phyloP scores from a whole-genome alignment of 2,888 invertebrate genomes.

The Mesopsocus fuscifrons region DNA sequence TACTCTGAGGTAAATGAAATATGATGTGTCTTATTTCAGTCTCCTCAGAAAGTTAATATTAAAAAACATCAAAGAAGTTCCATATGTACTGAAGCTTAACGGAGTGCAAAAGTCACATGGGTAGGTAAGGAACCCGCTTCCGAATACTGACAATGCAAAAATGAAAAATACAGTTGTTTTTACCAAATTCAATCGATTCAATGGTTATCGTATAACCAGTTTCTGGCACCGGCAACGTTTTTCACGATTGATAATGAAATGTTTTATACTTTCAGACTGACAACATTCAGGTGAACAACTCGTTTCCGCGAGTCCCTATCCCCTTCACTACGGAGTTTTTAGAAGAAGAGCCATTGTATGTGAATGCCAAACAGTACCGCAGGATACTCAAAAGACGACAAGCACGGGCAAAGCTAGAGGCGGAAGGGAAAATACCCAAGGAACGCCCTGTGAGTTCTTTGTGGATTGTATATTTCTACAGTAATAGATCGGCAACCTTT shows the following conservation, averaged over 20 bases:
- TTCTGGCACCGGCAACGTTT: no score
- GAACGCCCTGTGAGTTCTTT: conserved; percentile 55
- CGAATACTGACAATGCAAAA: no score
- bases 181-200: no score
- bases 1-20: no score
- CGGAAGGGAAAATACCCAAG: conserved; percentile 89
- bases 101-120: no score
- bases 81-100: no score
- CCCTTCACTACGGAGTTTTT: conserved; percentile 37
- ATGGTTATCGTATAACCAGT: no score
- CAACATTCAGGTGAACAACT: not conserved
- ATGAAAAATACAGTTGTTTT: no score
- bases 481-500: not conserved
- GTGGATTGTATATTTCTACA: not conserved
- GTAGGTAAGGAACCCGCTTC: no score
- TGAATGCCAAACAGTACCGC: conserved; percentile 96
- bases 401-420: conserved; percentile 87
- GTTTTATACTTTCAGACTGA: not conserved
- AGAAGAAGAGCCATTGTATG: conserved; percentile 92
- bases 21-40: no score
- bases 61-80: no score
- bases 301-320: conserved; percentile 18
- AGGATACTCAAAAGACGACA: conserved; percentile 86
- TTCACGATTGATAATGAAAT: not conserved
- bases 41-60: no score